Conservation (phyloP, 2,888 invertebrate species). For the Ennomos erosarius region DNA sequence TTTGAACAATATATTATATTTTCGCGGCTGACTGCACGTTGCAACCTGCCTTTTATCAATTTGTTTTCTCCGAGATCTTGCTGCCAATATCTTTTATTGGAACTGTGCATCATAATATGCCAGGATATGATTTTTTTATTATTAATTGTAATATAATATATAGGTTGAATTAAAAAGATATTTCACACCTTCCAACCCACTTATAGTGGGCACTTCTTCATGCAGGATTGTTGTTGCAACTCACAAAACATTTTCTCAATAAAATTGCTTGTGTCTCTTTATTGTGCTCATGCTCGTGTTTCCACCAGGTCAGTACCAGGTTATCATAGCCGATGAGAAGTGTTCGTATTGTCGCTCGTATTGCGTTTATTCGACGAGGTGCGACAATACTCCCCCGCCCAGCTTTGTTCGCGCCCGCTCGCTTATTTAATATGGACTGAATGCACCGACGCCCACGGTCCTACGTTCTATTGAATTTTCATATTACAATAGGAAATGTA, state of each 20-base stretch:
- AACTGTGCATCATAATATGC: not conserved
- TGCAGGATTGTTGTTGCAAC: not conserved
- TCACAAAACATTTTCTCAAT: not conserved
- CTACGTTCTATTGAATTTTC: conserved; percentile 21
- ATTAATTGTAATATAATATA: no score
- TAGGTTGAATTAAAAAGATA: no score
- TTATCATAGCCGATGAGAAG: conserved; percentile 26
- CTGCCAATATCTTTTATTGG: not conserved
- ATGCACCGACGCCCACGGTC: conserved; percentile 30
- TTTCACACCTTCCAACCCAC: no score
- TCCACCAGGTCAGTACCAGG: conserved; percentile 21
- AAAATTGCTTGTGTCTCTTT: no score
- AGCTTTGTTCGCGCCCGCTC: conserved; percentile 44
- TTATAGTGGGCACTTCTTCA: no score
- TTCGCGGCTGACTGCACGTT: not conserved
- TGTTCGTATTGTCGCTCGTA: conserved; percentile 36
- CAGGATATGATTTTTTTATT: not conserved
- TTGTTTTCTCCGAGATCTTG: not conserved
- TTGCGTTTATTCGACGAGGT: conserved; percentile 28
- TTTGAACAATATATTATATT: conserved; percentile 16
- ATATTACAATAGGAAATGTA: conserved; percentile 20
- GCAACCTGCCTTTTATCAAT: conserved; percentile 2
- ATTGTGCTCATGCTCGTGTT: conserved; percentile 3
- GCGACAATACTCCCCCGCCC: conserved; percentile 36
- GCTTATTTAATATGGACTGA: conserved; percentile 43